Evolutionary conservation across 1,140 invertebrate genomes (phyloP).

Genomic region (Heliothis virescens): DNA sequence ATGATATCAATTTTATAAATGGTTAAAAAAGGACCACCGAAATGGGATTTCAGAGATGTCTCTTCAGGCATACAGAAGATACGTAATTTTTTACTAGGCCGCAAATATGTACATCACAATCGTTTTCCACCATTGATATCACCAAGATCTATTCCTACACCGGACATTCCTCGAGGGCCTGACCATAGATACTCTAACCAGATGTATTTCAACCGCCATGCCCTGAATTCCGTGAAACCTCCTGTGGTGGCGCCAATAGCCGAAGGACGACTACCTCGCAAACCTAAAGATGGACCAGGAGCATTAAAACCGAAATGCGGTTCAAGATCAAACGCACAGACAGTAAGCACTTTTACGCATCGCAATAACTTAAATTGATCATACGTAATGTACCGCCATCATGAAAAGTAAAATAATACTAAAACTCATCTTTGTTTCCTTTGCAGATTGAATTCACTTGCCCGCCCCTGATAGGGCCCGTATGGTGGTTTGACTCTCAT

Average conservation of each 20-base stretch:
- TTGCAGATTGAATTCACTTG: conserved; percentile 65
- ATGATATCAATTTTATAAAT: neutral
- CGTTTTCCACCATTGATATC: conserved; percentile 68
- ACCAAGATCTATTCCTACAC: conserved; percentile 69
- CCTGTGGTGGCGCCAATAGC: conserved; percentile 74
- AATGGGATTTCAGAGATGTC: conserved; percentile 67
- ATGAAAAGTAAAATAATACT: too few relatives aligned
- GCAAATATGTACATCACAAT: conserved; percentile 67
- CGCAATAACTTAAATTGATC: too few relatives aligned
- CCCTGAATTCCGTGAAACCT: conserved; percentile 68
- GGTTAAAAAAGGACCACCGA: conserved; percentile 50
- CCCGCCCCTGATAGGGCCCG: conserved; percentile 66
- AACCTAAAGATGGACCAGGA: conserved; percentile 25
- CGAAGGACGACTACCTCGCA: conserved; percentile 57
- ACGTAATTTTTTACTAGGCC: conserved; percentile 72
- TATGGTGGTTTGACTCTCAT: conserved; percentile 79
- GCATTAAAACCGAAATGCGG: neutral
- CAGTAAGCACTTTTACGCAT: neutral
- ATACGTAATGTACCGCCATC: too few relatives aligned
- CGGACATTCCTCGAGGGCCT: conserved; percentile 68
- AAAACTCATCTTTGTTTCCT: neutral
- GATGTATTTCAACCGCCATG: conserved; percentile 68
- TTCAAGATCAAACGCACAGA: neutral
- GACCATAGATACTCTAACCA: conserved; percentile 68
- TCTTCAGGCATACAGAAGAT: conserved; percentile 63